Evolutionary conservation across 2,888 invertebrate species (phyloP), one percentile per base, ranked within the genome.

Genomic region (Cosmia trapezina): DNA sequence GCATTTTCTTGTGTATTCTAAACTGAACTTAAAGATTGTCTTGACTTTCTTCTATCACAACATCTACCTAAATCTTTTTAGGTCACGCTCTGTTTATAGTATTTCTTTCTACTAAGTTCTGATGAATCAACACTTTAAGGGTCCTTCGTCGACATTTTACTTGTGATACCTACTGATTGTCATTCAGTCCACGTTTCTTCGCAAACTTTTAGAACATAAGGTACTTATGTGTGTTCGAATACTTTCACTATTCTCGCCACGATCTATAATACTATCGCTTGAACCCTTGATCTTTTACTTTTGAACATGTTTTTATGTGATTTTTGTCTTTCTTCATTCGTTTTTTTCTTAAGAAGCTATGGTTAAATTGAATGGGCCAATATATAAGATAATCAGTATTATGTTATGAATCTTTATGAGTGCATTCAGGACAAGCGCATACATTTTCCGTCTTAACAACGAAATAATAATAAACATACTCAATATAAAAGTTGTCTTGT

Each of bases 331-430:
- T n/a, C 9, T 9, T 54, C 8, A 19, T 56, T 61, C 5, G 6
- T 64, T 70, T 51, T 0, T n/a, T 56, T 43, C 11, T 7, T 61
- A 59, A 12, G 19, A 51, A 54, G 33, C 59, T 75, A n/a, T n/a
- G 41, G 62, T 49, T 66, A 47, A 73, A 67, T 59, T 54, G 59
- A 64, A 80, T 28, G 14, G 41, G 22, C 11, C 28, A 37, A 65
- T 81, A 28, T 56, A 53, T 56, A 76, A 14, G 41, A 53, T 76
- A 53, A 75, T 68, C 76, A 64, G 61, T n/a, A 17, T 62, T 53
- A 62, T 45, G 43, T 65, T 53, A 65, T 76, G 70, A 65, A 81
- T 81, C 45, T 65, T 70, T 59, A 66, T 76, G 65, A 66, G 70
- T 63, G 7, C 6, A 41, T 11, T n/a, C 70, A 61, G 56, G 45